phyloP scores from a whole-genome alignment of 1,140 invertebrate species.

The Lineus longissimus region DNA sequence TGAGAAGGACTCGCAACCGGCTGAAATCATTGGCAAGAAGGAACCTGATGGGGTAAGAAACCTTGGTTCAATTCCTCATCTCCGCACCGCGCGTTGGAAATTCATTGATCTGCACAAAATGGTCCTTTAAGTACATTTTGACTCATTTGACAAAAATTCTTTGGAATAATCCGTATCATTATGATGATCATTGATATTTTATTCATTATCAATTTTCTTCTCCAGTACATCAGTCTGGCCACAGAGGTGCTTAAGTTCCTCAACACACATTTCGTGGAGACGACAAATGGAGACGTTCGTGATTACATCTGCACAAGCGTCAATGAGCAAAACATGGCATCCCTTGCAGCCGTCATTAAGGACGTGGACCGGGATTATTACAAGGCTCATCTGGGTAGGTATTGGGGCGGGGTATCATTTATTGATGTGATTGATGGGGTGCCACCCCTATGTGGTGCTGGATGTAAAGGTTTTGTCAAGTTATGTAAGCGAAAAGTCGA shows the following conservation, averaged over 20 bases:
- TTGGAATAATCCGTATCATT: slow-evolving; percentile 13
- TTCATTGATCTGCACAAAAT: no score
- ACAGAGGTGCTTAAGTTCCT: slow-evolving; percentile 74
- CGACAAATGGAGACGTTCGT: slow-evolving; percentile 37
- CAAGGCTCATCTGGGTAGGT: slow-evolving; percentile 53
- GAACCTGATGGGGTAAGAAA: slow-evolving; percentile 81
- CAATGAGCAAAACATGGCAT: slow-evolving; percentile 74
- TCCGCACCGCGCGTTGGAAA: slow-evolving; percentile 2
- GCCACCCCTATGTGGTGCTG: no score
- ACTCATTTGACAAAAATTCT: no score
- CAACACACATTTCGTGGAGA: slow-evolving; percentile 67
- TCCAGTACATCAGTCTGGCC: slow-evolving; percentile 74
- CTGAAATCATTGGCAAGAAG: slow-evolving; percentile 65
- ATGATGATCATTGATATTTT: neutral
- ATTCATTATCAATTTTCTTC: slow-evolving; percentile 12
- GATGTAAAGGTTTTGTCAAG: no score
- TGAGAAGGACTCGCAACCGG: slow-evolving; percentile 35
- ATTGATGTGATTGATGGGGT: no score
- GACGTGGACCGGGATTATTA: slow-evolving; percentile 82
- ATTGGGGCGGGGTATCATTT: no score
- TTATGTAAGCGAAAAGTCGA: no score
- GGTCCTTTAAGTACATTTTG: no score
- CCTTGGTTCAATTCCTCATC: neutral
- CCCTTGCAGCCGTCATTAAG: slow-evolving; percentile 76
- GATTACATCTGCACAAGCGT: slow-evolving; percentile 53